Evolutionary conservation across 2,888 invertebrate species (phyloP).

Genomic region (Melanchra persicariae): DNA sequence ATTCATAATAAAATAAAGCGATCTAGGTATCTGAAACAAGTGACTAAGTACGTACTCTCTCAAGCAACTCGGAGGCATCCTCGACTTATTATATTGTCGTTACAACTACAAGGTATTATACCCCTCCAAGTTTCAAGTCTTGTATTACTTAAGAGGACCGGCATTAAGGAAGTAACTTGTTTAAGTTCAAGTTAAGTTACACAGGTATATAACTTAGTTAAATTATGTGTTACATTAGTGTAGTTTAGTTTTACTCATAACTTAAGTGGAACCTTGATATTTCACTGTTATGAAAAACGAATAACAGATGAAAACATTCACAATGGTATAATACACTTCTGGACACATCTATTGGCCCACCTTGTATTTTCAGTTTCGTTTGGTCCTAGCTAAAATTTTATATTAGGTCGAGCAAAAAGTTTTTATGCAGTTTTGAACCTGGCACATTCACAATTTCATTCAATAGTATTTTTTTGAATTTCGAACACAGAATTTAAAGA

Average conservation of each 20-base stretch:
- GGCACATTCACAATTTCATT: too few relatives aligned
- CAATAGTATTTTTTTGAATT: too few relatives aligned
- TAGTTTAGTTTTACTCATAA: neutral
- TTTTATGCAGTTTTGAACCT: too few relatives aligned
- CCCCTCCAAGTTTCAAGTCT: slow-evolving; percentile 22
- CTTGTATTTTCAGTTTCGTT: too few relatives aligned
- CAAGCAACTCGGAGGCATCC: neutral
- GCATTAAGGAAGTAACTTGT: slow-evolving; percentile 30
- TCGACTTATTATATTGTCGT: slow-evolving; percentile 43
- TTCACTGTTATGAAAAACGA: too few relatives aligned
- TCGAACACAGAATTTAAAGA: too few relatives aligned
- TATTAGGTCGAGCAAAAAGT: too few relatives aligned
- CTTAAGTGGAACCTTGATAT: neutral
- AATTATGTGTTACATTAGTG: neutral
- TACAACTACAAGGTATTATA: slow-evolving; percentile 28
- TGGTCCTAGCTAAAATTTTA: too few relatives aligned
- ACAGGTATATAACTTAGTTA: neutral
- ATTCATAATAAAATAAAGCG: slow-evolving; percentile 1
- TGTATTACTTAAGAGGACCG: slow-evolving; percentile 20
- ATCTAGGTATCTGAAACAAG: slow-evolving; percentile 1
- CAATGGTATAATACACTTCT: too few relatives aligned
- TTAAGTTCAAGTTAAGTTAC: slow-evolving; percentile 8
- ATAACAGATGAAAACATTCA: too few relatives aligned
- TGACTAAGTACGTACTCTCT: neutral
- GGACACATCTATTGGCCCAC: too few relatives aligned